Evolutionary conservation across 1,140 invertebrate genomes (phyloP).

Genomic region (Melanaphis sacchari): DNA sequence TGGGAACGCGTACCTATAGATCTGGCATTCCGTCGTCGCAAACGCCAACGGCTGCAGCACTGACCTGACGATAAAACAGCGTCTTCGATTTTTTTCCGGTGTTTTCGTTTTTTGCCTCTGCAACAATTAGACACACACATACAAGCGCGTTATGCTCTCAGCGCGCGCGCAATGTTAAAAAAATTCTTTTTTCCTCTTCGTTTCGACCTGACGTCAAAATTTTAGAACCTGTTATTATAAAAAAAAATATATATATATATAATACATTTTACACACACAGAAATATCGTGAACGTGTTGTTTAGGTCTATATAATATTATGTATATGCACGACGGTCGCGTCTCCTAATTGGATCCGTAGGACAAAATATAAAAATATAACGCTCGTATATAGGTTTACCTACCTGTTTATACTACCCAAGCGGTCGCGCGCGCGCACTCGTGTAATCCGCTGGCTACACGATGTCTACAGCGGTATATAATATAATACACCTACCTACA

Average conservation of each 20-base stretch:
- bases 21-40: background rate
- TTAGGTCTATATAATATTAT: background rate
- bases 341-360: constrained; percentile 41
- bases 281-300: background rate
- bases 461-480: background rate
- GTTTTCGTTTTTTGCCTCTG: background rate
- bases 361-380: constrained; percentile 25
- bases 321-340: background rate
- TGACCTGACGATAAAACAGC: constrained; percentile 2
- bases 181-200: background rate
- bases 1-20: background rate
- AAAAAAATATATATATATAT: background rate
- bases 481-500: background rate
- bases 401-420: background rate
- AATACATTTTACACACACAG: background rate
- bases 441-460: constrained; percentile 41
- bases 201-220: constrained; percentile 19
- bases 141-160: background rate
- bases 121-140: constrained; percentile 22
- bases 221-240: constrained; percentile 26
- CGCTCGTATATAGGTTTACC: background rate
- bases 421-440: background rate
- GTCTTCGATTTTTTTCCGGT: background rate
- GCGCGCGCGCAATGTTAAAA: background rate
- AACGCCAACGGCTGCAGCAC: background rate